Percentiles rank a stretch among this genome's conserved stretches.
phyloP scores from a whole-genome alignment of 2,797 vertebrate genomes.

The Sarcoramphus papa region DNA sequence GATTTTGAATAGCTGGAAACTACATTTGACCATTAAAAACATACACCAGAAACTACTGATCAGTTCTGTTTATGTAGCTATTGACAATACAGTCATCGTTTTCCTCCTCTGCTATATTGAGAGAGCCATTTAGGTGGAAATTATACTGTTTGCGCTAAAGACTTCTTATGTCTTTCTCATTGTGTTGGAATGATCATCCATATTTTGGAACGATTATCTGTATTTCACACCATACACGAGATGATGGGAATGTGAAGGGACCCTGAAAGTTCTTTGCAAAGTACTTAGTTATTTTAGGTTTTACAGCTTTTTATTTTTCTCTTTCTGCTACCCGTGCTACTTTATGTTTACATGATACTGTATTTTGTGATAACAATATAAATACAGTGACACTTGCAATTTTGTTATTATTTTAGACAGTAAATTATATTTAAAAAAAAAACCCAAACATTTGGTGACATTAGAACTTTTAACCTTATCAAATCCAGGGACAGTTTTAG shows the following conservation, averaged over 20 bases:
- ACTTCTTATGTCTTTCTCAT: background rate
- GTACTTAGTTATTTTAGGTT: background rate
- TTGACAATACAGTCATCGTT: background rate
- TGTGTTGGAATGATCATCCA: background rate
- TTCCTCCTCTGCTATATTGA: background rate
- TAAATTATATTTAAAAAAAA: background rate
- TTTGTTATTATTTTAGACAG: background rate
- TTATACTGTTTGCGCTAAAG: background rate
- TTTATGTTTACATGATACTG: background rate
- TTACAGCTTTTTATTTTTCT: background rate
- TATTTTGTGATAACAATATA: background rate
- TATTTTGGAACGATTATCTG: background rate
- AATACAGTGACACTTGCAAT: background rate
- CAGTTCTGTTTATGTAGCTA: background rate
- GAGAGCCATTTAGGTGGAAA: background rate
- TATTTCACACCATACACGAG: background rate
- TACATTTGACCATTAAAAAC: background rate
- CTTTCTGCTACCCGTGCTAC: background rate
- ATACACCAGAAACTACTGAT: background rate
- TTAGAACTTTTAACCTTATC: background rate
- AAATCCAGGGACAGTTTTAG: background rate
- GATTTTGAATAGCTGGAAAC: background rate
- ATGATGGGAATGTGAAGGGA: background rate
- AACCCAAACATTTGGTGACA: background rate
- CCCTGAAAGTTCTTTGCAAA: background rate